Conservation (phyloP, 2,888 invertebrate genomes). For the Myopa tessellatipennis region DNA sequence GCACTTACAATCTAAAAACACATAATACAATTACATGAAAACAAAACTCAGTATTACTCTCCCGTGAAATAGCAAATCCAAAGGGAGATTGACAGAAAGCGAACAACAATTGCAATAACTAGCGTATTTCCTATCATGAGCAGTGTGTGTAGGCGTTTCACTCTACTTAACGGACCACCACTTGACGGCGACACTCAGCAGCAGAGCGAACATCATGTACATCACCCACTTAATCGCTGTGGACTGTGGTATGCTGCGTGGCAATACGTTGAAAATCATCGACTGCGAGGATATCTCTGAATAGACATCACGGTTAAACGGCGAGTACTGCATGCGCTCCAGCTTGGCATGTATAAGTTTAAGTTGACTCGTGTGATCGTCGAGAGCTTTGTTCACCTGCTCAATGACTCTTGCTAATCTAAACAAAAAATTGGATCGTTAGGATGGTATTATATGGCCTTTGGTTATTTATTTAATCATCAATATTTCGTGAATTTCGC, state of each 20-base stretch:
- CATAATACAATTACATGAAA: neutral
- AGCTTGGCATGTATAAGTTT: constrained; percentile 61
- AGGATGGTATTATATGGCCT: too few relatives aligned
- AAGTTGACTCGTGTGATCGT: constrained; percentile 70
- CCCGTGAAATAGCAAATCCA: neutral
- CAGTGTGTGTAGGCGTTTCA: too few relatives aligned
- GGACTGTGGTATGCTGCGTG: constrained; percentile 55
- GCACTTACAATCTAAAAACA: constrained; percentile 2
- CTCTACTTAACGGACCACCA: constrained; percentile 58
- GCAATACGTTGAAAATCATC: constrained; percentile 43
- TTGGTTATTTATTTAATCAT: neutral
- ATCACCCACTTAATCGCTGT: constrained; percentile 57
- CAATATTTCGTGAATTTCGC: neutral
- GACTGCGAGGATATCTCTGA: constrained; percentile 18
- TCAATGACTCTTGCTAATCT: constrained; percentile 70
- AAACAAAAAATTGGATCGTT: constrained; percentile 53
- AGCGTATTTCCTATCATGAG: neutral
- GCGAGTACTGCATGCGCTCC: constrained; percentile 63
- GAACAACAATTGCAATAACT: neutral
- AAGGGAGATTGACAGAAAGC: neutral
- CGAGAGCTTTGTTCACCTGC: constrained; percentile 69
- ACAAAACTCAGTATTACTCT: neutral
- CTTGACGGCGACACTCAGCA: constrained; percentile 58
- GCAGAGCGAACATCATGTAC: constrained; percentile 58
- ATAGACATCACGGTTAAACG: constrained; percentile 41